phyloP scores from a whole-genome alignment of 2,797 vertebrate species.

The Erethizon dorsatum region DNA sequence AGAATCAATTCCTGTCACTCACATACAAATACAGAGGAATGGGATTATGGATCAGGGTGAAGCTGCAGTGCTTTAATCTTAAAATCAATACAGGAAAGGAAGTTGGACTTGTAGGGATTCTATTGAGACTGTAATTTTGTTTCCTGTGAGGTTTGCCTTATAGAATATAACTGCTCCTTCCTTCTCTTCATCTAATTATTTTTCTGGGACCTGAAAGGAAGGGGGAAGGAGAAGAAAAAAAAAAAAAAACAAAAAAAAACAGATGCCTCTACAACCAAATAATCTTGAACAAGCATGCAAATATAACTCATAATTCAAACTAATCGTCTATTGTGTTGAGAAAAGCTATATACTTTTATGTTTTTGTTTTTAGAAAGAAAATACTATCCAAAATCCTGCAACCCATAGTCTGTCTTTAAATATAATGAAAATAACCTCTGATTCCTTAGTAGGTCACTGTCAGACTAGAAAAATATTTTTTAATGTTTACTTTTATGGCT shows the following conservation, averaged over 20 bases:
- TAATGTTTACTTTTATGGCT: conserved; percentile 24
- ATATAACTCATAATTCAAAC: not conserved
- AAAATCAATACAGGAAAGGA: conserved; percentile 84
- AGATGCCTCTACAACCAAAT: conserved; percentile 14
- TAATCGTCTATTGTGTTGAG: not conserved
- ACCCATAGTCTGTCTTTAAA: not conserved
- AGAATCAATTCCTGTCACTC: conserved; percentile 88
- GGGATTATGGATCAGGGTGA: conserved; percentile 84
- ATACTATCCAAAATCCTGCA: not conserved
- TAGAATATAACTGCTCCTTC: conserved; percentile 55
- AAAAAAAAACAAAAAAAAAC: not conserved
- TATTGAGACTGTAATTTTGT: conserved; percentile 67
- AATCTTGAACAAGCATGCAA: not conserved
- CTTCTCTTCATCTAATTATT: conserved; percentile 73
- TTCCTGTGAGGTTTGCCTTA: conserved; percentile 74
- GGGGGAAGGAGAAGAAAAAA: not conserved
- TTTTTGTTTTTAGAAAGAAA: conserved; percentile 61
- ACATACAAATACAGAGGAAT: conserved; percentile 81
- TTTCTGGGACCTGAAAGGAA: not conserved
- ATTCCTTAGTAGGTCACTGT: not conserved
- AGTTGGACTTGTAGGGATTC: conserved; percentile 78
- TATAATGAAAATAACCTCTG: conserved; percentile 54
- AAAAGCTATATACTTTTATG: not conserved
- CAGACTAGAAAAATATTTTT: conserved; percentile 15
- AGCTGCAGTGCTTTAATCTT: conserved; percentile 78